A percentile compares a stretch with the other conserved stretches of the same genome.
These are phyloP conservation scores for Eretmochelys imbricata DNA, from an alignment of 2,113 vertebrate species.

Conservation along the genomic window DNA sequence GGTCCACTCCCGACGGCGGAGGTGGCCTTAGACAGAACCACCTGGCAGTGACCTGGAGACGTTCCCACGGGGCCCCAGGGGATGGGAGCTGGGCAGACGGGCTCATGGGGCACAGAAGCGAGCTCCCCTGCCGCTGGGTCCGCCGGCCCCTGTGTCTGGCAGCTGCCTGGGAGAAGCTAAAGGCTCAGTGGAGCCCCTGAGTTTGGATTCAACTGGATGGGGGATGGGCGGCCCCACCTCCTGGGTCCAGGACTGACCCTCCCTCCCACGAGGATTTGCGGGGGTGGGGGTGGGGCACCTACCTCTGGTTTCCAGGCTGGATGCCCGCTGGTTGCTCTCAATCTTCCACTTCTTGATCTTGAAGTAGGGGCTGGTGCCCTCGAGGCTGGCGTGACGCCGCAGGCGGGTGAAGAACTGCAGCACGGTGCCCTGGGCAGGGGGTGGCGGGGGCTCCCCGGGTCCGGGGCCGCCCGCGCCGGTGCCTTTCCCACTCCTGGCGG, in stretches of 20 bases:
- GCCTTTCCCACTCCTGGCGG: constrained; percentile 71
- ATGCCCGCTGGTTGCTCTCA: constrained; percentile 92
- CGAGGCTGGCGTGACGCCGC: constrained; percentile 93
- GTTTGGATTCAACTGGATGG: too few species aligned
- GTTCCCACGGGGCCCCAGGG: background rate
- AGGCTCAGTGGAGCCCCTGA: background rate
- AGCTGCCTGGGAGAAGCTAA: background rate
- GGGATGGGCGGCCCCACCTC: background rate
- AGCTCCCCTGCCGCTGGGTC: too few species aligned
- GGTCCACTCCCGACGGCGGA: too few species aligned
- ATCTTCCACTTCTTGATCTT: constrained; percentile 97
- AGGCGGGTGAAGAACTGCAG: constrained; percentile 93
- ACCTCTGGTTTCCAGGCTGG: constrained; percentile 97
- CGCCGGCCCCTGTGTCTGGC: background rate
- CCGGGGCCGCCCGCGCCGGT: constrained; percentile 4
- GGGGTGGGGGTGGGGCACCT: background rate
- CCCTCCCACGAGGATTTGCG: background rate
- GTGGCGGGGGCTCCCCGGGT: constrained; percentile 22
- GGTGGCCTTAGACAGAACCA: too few species aligned
- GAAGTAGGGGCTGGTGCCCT: constrained; percentile 95
- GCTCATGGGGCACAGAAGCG: too few species aligned
- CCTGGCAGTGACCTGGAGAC: background rate
- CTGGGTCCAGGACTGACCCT: background rate
- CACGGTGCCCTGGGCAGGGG: constrained; percentile 80
- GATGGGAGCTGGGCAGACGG: too few species aligned